Conservation (phyloP, 2,888 invertebrate species). For the Herminia tarsipennalis region DNA sequence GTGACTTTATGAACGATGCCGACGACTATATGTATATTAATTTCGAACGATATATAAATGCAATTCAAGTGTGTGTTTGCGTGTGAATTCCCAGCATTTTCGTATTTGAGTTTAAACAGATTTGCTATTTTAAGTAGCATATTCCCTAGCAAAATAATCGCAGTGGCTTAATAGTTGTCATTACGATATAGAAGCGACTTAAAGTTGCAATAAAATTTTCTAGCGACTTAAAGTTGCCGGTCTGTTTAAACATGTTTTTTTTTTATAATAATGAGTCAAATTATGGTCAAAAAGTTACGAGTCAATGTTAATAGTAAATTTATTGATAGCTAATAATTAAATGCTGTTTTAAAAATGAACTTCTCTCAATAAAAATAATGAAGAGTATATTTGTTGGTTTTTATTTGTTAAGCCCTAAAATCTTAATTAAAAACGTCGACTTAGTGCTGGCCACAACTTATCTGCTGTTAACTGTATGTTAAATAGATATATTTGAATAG, state of each 20-base stretch:
- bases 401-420: neutral
- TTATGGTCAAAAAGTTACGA: neutral
- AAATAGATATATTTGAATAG: no score
- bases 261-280: no score
- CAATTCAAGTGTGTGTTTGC: neutral
- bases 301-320: conserved; percentile 36
- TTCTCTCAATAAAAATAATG: conserved; percentile 54
- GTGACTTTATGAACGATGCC: conserved; percentile 7
- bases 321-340: conserved; percentile 46
- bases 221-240: neutral
- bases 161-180: no score
- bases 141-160: no score
- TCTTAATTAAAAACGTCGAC: no score
- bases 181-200: neutral
- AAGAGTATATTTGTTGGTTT: conserved; percentile 31
- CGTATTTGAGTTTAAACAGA: neutral
- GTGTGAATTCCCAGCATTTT: neutral
- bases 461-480: no score
- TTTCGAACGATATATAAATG: neutral
- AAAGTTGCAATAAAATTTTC: no score
- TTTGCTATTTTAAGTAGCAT: neutral
- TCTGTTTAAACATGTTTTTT: neutral
- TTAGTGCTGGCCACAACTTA: no score
- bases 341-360: conserved; percentile 57
- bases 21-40: neutral